Percentiles rank a stretch among this genome's conserved stretches.
phyloP scores from a whole-genome alignment of 1,140 invertebrate genomes.

The Saccostrea echinata region DNA sequence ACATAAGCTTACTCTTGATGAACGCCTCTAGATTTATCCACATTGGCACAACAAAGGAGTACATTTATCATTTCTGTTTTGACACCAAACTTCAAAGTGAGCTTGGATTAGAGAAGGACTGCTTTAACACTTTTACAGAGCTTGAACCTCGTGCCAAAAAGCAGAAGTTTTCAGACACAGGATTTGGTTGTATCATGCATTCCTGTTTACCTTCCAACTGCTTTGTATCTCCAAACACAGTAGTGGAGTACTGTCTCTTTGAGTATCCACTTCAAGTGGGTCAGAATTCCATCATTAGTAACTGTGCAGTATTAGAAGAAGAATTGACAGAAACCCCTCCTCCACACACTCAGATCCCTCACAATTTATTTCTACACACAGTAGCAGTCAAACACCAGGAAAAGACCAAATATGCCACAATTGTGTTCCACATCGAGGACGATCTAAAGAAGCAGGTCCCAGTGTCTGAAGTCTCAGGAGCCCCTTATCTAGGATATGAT shows the following conservation, averaged over 20 bases:
- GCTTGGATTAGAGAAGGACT: constrained; percentile 70
- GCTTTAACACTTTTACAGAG: constrained; percentile 68
- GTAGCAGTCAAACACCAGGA: constrained; percentile 70
- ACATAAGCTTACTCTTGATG: constrained; percentile 77
- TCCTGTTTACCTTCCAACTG: constrained; percentile 62
- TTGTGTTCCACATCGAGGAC: constrained; percentile 78
- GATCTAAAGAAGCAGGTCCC: constrained; percentile 76
- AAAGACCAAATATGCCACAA: constrained; percentile 75
- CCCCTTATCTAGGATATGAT: constrained; percentile 70
- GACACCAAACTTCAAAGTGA: constrained; percentile 71
- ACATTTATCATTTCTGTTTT: constrained; percentile 77
- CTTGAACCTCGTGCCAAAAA: constrained; percentile 15
- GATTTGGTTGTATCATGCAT: constrained; percentile 75
- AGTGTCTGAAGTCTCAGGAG: constrained; percentile 42
- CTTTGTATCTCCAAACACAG: constrained; percentile 58
- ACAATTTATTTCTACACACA: constrained; percentile 78
- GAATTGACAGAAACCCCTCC: neutral
- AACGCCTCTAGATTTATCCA: constrained; percentile 81
- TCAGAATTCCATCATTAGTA: constrained; percentile 79
- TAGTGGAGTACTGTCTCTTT: constrained; percentile 80
- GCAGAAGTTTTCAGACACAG: constrained; percentile 49
- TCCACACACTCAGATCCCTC: constrained; percentile 69
- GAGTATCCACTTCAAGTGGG: constrained; percentile 70
- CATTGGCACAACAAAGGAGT: constrained; percentile 81
- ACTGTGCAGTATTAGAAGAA: constrained; percentile 68